A percentile compares a stretch with the other conserved stretches of the same genome.
Evolutionary conservation across 1,140 invertebrate genomes (phyloP).

Genomic region (Drosophila ambigua): DNA sequence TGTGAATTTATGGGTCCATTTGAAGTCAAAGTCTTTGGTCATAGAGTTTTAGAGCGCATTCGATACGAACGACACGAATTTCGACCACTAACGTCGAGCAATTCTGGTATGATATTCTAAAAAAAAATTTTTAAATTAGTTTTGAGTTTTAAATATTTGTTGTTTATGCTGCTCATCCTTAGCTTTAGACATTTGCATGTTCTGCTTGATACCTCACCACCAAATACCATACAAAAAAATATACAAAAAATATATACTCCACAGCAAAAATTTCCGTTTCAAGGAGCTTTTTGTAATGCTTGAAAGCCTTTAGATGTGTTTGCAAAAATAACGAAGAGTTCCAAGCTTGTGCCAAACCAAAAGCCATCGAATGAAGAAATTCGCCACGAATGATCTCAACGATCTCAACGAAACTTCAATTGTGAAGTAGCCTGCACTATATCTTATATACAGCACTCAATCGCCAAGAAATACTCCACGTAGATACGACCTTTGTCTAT

Average conservation of each 20-base stretch:
- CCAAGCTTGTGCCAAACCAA: slow-evolving; percentile 26
- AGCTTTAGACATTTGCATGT: slow-evolving; percentile 72
- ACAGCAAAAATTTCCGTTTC: slow-evolving; percentile 27
- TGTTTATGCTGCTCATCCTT: slow-evolving; percentile 48
- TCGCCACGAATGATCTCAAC: slow-evolving; percentile 33
- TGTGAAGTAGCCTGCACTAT: slow-evolving; percentile 40
- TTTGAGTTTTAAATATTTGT: slow-evolving; percentile 43
- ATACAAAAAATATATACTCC: slow-evolving; percentile 27
- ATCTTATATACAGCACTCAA: slow-evolving; percentile 25
- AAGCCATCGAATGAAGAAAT: slow-evolving; percentile 4
- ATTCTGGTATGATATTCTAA: too few relatives aligned
- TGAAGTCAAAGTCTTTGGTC: too few relatives aligned
- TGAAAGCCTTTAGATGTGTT: slow-evolving; percentile 58
- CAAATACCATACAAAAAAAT: slow-evolving; percentile 13
- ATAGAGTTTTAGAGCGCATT: too few relatives aligned
- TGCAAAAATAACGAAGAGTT: background rate
- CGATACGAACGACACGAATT: too few relatives aligned
- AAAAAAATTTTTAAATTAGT: slow-evolving; percentile 23
- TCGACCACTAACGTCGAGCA: too few relatives aligned
- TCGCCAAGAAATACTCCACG: slow-evolving; percentile 20
- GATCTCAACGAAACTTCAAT: slow-evolving; percentile 17
- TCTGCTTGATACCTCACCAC: slow-evolving; percentile 56
- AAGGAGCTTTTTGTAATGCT: slow-evolving; percentile 68
- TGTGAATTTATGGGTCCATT: too few relatives aligned
- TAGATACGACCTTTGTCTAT: slow-evolving; percentile 50